Base-by-base conservation (phyloP, 2,888 invertebrate species). In the Eupsilia transversa region DNA sequence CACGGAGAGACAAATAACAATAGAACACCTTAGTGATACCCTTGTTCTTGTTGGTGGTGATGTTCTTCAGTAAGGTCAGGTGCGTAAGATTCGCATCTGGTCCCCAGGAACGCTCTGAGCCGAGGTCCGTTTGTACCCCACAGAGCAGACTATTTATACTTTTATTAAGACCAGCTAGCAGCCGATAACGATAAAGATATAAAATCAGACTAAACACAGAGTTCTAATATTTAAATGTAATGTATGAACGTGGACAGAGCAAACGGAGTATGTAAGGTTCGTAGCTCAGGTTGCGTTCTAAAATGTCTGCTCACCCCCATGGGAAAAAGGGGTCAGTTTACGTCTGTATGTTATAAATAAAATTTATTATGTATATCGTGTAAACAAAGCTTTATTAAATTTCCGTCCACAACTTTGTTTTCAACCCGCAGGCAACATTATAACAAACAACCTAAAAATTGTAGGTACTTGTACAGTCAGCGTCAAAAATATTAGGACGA, bases 321-420 rank as follows among this genome's bases (percentile, higher is more conserved):
- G 38, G 30, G 33, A 1, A n/a, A 52, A 33, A 20, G n/a, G 38
- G 52, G 72, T 33, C 2, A 75, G 41, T 33, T 41, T 35, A 56
- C 6, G 7, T 30, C 14, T 54, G 38, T 35, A 23, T 52, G 7
- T 30, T 23, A 30, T 10, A 43, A n/a, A n/a, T 23, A 9, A 23
- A 46, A 52, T 38, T 6, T 46, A 57, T 56, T 66, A 70, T 70
- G 6, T 54, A 46, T 49, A 41, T 30, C 27, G 23, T 38, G 23
- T 60, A 76, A 65, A 82, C 82, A 65, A 82, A 61, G 60, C 56
- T 54, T 82, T 60, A 68, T 63, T 43, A 41, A 46, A 65, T 72
- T 64, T 72, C 33, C 49, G n/a, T 46, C 57, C 38, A 78, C 79
- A 72, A 69, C 60, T 69, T 43, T 68, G 41, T 83, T 79, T 78